Evolutionary conservation across 2,797 vertebrate species (phyloP).

Genomic region (Sebastes alutus): DNA sequence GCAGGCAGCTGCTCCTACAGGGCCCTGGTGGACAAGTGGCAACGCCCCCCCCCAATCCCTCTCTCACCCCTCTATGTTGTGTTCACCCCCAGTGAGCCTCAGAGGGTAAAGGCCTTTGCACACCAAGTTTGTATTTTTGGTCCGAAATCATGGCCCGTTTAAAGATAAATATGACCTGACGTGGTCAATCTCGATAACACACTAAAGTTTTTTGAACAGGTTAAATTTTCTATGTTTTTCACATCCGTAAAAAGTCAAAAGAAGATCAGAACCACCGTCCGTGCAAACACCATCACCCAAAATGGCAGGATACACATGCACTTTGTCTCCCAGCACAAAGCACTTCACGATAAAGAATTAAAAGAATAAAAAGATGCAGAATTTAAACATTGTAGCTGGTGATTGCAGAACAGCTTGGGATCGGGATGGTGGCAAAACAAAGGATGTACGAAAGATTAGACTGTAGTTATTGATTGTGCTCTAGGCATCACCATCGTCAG

Average conservation of each 20-base stretch:
- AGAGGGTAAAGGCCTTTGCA: neutral
- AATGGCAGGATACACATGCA: neutral
- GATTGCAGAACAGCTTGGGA: neutral
- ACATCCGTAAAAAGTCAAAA: neutral
- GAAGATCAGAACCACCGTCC: neutral
- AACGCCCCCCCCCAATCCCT: neutral
- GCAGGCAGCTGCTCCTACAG: constrained; percentile 73
- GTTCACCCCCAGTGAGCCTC: constrained; percentile 11
- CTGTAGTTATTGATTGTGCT: too few species aligned
- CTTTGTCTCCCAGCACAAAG: neutral
- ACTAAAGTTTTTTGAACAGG: neutral
- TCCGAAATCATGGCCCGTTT: neutral
- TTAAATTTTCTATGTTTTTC: neutral
- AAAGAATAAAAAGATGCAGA: neutral
- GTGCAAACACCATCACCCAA: neutral
- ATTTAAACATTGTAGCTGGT: neutral
- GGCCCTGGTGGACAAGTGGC: constrained; percentile 56
- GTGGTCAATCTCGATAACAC: neutral
- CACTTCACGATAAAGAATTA: neutral
- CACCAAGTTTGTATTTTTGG: neutral
- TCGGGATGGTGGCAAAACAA: too few species aligned
- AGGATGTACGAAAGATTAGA: too few species aligned
- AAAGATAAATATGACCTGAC: neutral
- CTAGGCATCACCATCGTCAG: too few species aligned
- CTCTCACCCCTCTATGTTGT: neutral